Evolutionary conservation across 2,113 vertebrate genomes (phyloP), one percentile per base, ranked within the genome.

Genomic region (Pangasianodon gigas): DNA sequence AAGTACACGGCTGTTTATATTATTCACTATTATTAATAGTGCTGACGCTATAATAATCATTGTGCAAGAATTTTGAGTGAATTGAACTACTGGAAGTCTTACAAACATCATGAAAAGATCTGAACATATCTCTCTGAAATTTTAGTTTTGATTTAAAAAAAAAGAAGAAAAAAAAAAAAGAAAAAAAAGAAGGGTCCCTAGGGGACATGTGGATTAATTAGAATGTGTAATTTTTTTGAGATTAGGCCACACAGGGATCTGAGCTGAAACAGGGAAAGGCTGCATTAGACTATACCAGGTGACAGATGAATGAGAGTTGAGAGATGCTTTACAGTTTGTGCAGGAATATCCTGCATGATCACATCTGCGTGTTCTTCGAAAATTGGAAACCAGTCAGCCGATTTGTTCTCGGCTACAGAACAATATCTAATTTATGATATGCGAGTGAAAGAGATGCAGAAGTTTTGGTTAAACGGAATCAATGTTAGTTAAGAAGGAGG

Each of bases 351-450:
- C 87, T 89, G 74, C 90, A 51, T 88, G 91, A 89, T 93, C 91
- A 93, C 89, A 91, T 91, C 90, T 87, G 89, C 88, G 90, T 90
- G 90, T 92, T 92, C 88, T 92, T 92, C 92, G 85, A 84, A 93
- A 94, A 94, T 93, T 93, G 89, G 84, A 94, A 93, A 90, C 84
- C 92, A 93, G 81, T 94, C 89, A 93, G 90, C 90, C 93, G 91
- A 80, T 91, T 91, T 89, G 58, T 91, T 91, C 86, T 80, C 89
- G 89, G 69, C 79, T 90, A 86, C 90, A 92, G 87, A 62, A 84
- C 46, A 91, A 88, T 85, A 91, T 92, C 80, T 91, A 89, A 92
- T 93, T 92, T 52, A 90, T 90, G 88, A 89, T 77, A 89, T 92
- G 87, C 83, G 69, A 87, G 77, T 91, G 87, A 88, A 90, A 90